Base-by-base conservation (phyloP, 2,797 vertebrate species). In the Anabas testudineus region DNA sequence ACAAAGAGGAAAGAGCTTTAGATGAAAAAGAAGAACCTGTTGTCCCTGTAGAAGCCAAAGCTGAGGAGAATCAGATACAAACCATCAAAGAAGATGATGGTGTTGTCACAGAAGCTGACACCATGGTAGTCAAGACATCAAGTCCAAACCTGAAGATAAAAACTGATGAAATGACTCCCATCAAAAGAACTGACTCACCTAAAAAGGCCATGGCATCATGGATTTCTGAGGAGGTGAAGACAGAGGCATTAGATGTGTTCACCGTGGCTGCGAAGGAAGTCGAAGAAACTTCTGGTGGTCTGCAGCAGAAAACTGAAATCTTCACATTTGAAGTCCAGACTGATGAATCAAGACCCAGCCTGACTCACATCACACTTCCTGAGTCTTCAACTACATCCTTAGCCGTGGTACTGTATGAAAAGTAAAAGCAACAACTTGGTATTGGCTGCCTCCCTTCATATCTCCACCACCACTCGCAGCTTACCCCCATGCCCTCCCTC, bases 351-450 rank as follows among this genome's bases (percentile, higher is more conserved):
- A 87, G 92, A 74, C 75, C 91, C 84, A 88, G 91, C 70, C 74
- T 93, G 73, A 90, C 93, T 91, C 94, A 90, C 78, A 94, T 94
- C 65, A 74, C 82, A 28, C 73, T 95, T 67, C 93, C 94, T 19
- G 94, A 96, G 76, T 91, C 94, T 55, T 93, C 95, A 0, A 48
- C 96, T 26, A 68, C 95, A 0, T 91, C 96, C 79, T 93, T 86
- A 95, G 94, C 94, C 68, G 95, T 95, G 97, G 97, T 98, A 98
- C 88, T 94, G 93, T 93, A 94, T 94, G 88, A 90, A 73, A 76
- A 66, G 47, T 60, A 73, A 76, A 80, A 78, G 19, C 52, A 67
- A 51, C 51, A 43, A 65, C 37, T 34, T 14, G 28, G 64, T 79
- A 54, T 72, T 86, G 82, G 79, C 81, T 78, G 45, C 80, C 34